Base-by-base conservation (phyloP, 1,140 invertebrate genomes). In the Armadillidium nasatum region DNA sequence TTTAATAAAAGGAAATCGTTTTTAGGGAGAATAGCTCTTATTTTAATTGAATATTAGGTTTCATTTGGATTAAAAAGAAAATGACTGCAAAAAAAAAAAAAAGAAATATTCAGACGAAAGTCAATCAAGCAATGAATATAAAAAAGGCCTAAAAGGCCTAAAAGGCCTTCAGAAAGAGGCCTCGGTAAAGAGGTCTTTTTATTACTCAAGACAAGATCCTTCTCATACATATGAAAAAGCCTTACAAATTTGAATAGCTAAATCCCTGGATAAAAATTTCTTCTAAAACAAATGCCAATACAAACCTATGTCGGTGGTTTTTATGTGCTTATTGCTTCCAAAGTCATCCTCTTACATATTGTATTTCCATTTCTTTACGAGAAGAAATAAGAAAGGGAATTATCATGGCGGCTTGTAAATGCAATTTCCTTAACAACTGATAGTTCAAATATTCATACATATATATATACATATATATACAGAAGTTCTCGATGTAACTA, bases 201-300 rank as follows among this genome's bases (percentile, higher is more conserved):
- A 60, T 60, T 19, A 19, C 50, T 60, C 3, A 60, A 19, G 19
- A 60, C 50, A 60, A 60, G 11, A 1, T 33, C 33, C 50, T 7
- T 60, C 50, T 60, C 50, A 60, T 60, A 60, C 50, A 60, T 60
- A 60, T 60, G 50, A 60, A 60, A 60, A 60, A 19, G 50, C 50
- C 50, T 60, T 60, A 15, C 50, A 60, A 60, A 60, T 60, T 60
- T 60, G 50, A 60, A 60, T 60, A 60, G 19, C 50, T 60, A 60
- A 60, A 60, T 60, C 50, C 50, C 50, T 13, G 50, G 50, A 19
- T 60, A 60, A 60, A 60, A 15, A 15, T 60, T 60, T 60, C 50
- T 15, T 13, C 50, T 60, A 60, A 60, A 19, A 60, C 33, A 60
- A 60, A 60, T 60, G 19, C 50, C 50, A 60, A 60, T 60, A 60